phyloP scores from a whole-genome alignment of 2,113 vertebrate genomes.

The Bos javanicus region DNA sequence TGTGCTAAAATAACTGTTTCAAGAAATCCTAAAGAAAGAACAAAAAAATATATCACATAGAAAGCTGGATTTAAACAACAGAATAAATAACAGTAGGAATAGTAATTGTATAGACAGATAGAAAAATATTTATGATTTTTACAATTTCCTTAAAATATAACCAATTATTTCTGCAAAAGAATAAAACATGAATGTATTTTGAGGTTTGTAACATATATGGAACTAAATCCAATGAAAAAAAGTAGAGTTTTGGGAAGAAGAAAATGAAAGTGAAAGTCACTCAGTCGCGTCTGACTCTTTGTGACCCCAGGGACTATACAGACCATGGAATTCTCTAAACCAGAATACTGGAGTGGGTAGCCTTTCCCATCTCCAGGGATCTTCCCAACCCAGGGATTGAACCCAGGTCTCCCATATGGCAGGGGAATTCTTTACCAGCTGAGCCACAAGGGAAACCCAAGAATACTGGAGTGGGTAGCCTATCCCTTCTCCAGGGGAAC shows the following conservation, averaged over 20 bases:
- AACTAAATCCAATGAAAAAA: background rate
- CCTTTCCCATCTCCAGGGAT: background rate
- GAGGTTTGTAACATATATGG: background rate
- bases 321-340: background rate
- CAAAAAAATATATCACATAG: background rate
- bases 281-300: background rate
- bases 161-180: background rate
- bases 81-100: background rate
- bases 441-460: background rate
- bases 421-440: background rate
- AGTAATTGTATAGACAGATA: background rate
- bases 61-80: background rate
- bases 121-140: background rate
- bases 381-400: background rate
- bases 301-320: background rate
- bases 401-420: background rate
- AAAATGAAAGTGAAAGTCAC: background rate
- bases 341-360: background rate
- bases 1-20: background rate
- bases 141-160: background rate
- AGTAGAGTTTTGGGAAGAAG: background rate
- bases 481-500: background rate
- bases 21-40: background rate
- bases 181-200: background rate
- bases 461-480: background rate